Base-by-base conservation (phyloP, 1,140 invertebrate species). In the Drosophila kanapiae region DNA sequence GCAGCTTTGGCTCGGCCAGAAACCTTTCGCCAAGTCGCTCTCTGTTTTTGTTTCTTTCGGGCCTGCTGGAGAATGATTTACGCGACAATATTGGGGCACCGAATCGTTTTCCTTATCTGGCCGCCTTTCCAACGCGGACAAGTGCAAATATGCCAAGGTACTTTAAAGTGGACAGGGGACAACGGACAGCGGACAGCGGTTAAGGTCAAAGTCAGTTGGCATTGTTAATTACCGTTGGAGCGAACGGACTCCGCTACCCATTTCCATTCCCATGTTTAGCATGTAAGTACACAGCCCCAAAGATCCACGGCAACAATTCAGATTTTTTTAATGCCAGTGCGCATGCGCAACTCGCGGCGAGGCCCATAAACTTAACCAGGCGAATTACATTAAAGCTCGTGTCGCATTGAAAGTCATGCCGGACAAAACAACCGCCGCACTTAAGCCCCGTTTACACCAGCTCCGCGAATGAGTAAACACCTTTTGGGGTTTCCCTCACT, bases 161-260 rank as follows among this genome's bases (percentile, higher is more conserved):
- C 48, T 43, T 45, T 14, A 35, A 67, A 7, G 37, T 16, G 38
- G 64, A 67, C 65, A 51, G 4, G 6, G 48, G 64, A 40, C 78
- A 68, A 11, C 71, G 56, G 27, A 57, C 33, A 51, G 40, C 79
- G 65, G 81, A 81, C 23, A 23, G 23, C 23, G 87, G 85, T 88
- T 90, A 88, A 88, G 85, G 85, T 88, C 85, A 88, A 90, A 90
- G 85, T 90, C 85, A 79, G 82, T 68, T 81, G 83, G 88, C 75
- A 82, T 85, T 77, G 81, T 72, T 88, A 90, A 88, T 88, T 88
- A 79, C 85, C 75, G 63, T 78, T 80, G 79, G 45, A 80, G 71
- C 74, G 14, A 57, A 67, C 59, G 47, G 69, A 71, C 67, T 56
- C 60, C 62, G 68, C 69, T 80, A 67, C 74, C 60, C 71, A 69